Evolutionary conservation across 2,888 invertebrate genomes (phyloP), one percentile per base, ranked within the genome.

Genomic region (Sthenelais limicola): DNA sequence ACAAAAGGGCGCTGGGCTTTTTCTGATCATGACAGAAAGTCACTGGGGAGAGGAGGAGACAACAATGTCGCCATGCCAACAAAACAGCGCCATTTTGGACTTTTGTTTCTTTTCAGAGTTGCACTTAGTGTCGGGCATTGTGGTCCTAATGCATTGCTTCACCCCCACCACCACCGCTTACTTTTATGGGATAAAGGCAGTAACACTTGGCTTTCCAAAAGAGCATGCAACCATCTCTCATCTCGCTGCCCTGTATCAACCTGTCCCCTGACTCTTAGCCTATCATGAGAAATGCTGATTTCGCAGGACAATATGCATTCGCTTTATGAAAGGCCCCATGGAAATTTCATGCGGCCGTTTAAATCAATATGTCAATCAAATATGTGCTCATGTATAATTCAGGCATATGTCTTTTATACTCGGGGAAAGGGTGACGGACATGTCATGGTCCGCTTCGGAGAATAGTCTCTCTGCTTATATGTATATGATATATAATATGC

Each of bases 21-120:
- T 35, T 35, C 62, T 38, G 62, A 43, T 9, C 62, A 62, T 38
- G 62, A 62, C 38, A 62, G 62, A 38, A 62, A 62, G 62, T 62
- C 62, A 62, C 62, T 43, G 21, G 62, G 62, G 62, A 62, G 62
- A n/a, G n/a, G n/a, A n/a, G n/a, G n/a, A n/a, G n/a, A n/a, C n/a
- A n/a, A 62, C 62, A 62, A 38, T 62, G 38, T 35, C 43, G 38
- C 62, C n/a, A n/a, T n/a, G n/a, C n/a, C n/a, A 43, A 62, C 62
- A 62, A 62, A 62, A 62, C 62, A 18, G 38, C 35, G 24, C 62
- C 62, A 62, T 62, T 62, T 62, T 35, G 62, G 24, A 62, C 62
- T 62, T 62, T 62, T 62, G 62, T 62, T 38, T 62, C 62, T 38
- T 35, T 62, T 62, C 62, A 62, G 38, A 62, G 62, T 62, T 62